These are phyloP conservation scores for Oxystoma pomonae DNA, from an alignment of 2,888 invertebrate species.

Conservation along the genomic window DNA sequence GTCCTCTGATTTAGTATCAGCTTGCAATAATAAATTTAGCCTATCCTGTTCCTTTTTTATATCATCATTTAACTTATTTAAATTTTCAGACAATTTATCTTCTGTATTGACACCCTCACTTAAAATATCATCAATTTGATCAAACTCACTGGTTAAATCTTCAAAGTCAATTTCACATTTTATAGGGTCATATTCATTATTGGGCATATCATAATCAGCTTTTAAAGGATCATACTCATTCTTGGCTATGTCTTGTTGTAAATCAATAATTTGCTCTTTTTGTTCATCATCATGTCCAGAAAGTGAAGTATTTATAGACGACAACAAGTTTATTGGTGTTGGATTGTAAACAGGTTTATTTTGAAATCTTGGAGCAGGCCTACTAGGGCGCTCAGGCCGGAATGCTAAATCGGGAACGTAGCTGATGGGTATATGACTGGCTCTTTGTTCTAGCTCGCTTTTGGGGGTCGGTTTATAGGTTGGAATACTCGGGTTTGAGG, in stretches of 20 bases:
- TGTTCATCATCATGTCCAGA: conserved; percentile 5
- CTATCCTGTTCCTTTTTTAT: conserved; percentile 26
- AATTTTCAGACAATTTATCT: conserved; percentile 7
- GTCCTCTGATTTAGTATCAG: conserved; percentile 17
- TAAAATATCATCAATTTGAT: conserved; percentile 47
- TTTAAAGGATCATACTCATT: conserved; percentile 36
- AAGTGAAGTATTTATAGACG: conserved; percentile 33
- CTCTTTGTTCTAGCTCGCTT: neutral
- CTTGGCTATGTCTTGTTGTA: conserved; percentile 35
- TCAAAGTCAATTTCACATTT: conserved; percentile 41
- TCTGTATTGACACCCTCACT: conserved; percentile 14
- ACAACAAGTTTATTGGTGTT: conserved; percentile 44
- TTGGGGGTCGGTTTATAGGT: conserved; percentile 50
- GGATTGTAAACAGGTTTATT: conserved; percentile 44
- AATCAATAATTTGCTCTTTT: conserved; percentile 32
- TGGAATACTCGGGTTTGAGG: conserved; percentile 44
- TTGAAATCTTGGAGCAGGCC: conserved; percentile 33
- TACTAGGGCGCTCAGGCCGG: conserved; percentile 45
- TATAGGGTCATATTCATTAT: conserved; percentile 26
- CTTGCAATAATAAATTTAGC: conserved; percentile 12
- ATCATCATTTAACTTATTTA: conserved; percentile 15
- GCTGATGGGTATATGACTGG: conserved; percentile 47
- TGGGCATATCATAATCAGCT: conserved; percentile 24
- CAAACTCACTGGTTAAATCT: conserved; percentile 44
- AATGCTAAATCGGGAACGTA: conserved; percentile 53